Evolutionary conservation across 64 coral and sea anemone species (phyloP).

Genomic region (Porites australiensis): DNA sequence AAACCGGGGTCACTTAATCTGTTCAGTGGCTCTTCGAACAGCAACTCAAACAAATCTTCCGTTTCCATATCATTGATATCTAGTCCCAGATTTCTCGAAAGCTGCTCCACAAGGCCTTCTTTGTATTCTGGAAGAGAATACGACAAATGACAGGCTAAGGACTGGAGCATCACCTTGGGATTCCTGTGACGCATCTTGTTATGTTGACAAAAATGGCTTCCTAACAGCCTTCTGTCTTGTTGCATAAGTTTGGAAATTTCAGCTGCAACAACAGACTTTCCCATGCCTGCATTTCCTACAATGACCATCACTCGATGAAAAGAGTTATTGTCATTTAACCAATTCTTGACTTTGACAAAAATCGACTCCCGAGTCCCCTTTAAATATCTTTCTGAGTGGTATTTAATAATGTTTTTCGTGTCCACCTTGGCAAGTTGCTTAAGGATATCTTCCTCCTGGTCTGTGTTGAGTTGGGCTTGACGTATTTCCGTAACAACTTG

Average conservation of each 20-base stretch:
- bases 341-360: background rate
- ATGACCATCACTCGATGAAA: background rate
- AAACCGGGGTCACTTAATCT: background rate
- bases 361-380: background rate
- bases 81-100: slow-evolving; percentile 30
- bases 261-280: slow-evolving; percentile 70
- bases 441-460: background rate
- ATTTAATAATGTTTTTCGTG: background rate
- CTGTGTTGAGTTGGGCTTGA: background rate
- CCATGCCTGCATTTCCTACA: slow-evolving; percentile 57
- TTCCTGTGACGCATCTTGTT: slow-evolving; percentile 53
- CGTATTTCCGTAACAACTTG: too few relatives aligned
- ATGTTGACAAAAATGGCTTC: slow-evolving; percentile 75
- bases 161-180: slow-evolving; percentile 66
- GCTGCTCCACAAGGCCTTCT: slow-evolving; percentile 25
- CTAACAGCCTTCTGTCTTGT: slow-evolving; percentile 29
- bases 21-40: slow-evolving; percentile 44
- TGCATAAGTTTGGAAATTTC: slow-evolving; percentile 28
- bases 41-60: slow-evolving; percentile 57
- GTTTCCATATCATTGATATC: slow-evolving; percentile 26
- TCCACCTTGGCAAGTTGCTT: background rate
- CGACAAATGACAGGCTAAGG: slow-evolving; percentile 47
- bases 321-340: too few relatives aligned
- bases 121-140: slow-evolving; percentile 44
- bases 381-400: background rate